Evolutionary conservation across 2,888 invertebrate genomes (phyloP), one percentile per base, ranked within the genome.

Genomic region (Conops quadrifasciatus): DNA sequence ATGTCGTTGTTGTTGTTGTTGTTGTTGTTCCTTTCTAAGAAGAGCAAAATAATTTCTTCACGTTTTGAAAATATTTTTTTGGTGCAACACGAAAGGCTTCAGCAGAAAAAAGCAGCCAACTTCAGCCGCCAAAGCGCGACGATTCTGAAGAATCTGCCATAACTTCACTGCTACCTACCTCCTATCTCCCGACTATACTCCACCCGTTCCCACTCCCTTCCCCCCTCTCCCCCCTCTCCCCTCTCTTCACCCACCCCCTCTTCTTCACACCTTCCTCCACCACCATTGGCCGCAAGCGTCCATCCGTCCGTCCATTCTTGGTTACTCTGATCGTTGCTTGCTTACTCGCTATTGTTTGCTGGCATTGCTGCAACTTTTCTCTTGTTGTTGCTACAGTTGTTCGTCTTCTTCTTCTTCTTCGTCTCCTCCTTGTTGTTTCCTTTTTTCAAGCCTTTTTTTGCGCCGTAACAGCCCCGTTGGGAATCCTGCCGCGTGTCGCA

Each of bases 401-500:
- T n/a, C 2, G 5, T 58, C 36, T 36, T 36, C 36, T 36, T 36
- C 36, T 4, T 36, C 36, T 36, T 36, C 36, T 36, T 36, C 36
- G 9, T 36, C 36, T 36, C 9, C 36, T 36, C 9, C 36, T 36
- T 36, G 36, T 36, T 36, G 5, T 36, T 36, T 7, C 4, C 9
- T 36, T 62, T 45, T 62, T 19, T 62, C 2, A 19, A 3, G 28
- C n/a, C 2, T 3, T 58, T 16, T 60, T 28, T n/a, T n/a, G n/a
- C n/a, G n/a, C n/a, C 9, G 36, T 36, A 36, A 36, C 36, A 36
- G 36, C 36, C n/a, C 43, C 53, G 30, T 24, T 66, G 66, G 53
- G 49, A 65, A 26, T 65, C 66, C 56, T 66, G 56, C 24, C 43
- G 53, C 51, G 43, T 66, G 36, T 53, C 43, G 56, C 56, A 66